These are phyloP conservation scores for Urosaurus nigricauda DNA, from an alignment of 2,797 vertebrate species.

Conservation along the genomic window DNA sequence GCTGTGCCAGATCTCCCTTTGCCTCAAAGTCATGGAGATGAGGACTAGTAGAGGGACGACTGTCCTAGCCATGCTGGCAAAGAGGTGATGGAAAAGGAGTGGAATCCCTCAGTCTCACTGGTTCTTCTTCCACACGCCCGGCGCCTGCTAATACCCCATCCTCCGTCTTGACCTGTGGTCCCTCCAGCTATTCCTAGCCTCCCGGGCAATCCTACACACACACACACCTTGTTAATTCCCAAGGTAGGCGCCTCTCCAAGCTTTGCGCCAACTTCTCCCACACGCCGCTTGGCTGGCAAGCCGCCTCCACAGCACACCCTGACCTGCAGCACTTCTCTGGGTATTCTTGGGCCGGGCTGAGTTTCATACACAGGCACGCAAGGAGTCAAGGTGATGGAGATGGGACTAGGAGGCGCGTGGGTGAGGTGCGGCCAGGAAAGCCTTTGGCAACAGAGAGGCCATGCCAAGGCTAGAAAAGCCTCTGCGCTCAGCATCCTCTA, in stretches of 20 bases:
- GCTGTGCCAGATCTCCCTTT: not conserved
- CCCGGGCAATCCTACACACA: not conserved
- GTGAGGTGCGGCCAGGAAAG: not conserved
- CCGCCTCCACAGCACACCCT: not conserved
- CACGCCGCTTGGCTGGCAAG: not conserved
- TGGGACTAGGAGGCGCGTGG: not conserved
- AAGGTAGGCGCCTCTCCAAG: not conserved
- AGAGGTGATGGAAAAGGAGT: too few relatives aligned
- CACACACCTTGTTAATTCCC: not conserved
- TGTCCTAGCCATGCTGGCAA: not conserved
- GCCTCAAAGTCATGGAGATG: not conserved
- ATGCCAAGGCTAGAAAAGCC: not conserved
- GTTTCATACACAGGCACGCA: slow-evolving; percentile 13
- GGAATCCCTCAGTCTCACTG: too few relatives aligned
- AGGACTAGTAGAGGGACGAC: not conserved
- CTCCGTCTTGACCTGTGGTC: not conserved
- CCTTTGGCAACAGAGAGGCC: too few relatives aligned
- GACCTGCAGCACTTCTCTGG: not conserved
- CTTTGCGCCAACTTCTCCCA: not conserved
- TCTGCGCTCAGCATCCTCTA: not conserved
- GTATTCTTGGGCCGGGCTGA: slow-evolving; percentile 17
- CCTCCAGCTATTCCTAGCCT: not conserved
- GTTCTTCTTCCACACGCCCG: not conserved
- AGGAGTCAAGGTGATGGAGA: not conserved
- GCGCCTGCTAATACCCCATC: not conserved